Evolutionary conservation across 1,140 invertebrate genomes (phyloP), one percentile per base, ranked within the genome.

Genomic region (Leptoteleia sp.): DNA sequence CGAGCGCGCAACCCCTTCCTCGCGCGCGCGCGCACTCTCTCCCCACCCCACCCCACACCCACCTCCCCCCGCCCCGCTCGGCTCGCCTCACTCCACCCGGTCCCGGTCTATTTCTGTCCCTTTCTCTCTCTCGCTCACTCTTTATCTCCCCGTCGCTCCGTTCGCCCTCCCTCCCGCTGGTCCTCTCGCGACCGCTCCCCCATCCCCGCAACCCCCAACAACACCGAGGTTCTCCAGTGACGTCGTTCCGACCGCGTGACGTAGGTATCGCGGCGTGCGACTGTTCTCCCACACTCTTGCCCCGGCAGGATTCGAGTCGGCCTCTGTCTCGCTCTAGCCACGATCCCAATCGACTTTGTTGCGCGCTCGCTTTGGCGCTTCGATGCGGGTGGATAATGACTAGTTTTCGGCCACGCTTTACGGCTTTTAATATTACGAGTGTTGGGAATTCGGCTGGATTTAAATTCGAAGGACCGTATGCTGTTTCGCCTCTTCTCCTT

Each of bases 161-260:
- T n/a, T n/a, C n/a, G n/a, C n/a, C n/a, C n/a, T n/a, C n/a, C n/a
- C n/a, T n/a, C n/a, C n/a, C n/a, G n/a, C n/a, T n/a, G n/a, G n/a
- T n/a, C 25, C n/a, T 42, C 73, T 19, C 71, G 38, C 48, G 37
- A 31, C 22, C 40, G 11, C 37, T 9, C 52, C 86, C 83, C 82
- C 81, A 85, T 80, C 84, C 80, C 82, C 68, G 47, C 64, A 70
- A 59, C n/a, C 71, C 80, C 73, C 52, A 35, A 22, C 35, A 17
- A 7, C 43, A n/a, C 27, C 52, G 54, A 68, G 80, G 87, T 88
- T 89, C 87, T 83, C 87, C 83, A 84, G 87, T 89, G 87, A 89
- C 87, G 87, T 89, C 82, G 81, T 33, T 33, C 3, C 13, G 62
- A 50, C 31, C 15, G 67, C 45, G 77, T 87, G 84, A 86, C 84